Base-by-base conservation (phyloP, 1,140 invertebrate species). In the Wiebesia pumilae region DNA sequence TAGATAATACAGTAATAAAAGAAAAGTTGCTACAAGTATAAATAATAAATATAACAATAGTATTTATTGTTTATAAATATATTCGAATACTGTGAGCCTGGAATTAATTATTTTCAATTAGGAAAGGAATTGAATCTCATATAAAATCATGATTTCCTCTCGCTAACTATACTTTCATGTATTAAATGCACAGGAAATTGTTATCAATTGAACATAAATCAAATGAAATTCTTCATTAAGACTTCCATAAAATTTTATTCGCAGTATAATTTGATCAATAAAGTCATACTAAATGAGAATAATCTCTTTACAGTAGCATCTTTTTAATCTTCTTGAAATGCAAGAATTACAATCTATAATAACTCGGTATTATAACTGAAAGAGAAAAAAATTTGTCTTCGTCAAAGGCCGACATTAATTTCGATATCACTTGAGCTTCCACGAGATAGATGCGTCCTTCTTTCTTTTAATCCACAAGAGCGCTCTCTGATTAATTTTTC, bases 401-500 rank as follows among this genome's bases (percentile, higher is more conserved):
- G 30, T 77, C 73, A 47, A 54, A 58, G 30, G n/a, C 43, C 10
- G 35, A 51, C 0, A 51, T 51, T 47, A 51, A 7, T 78, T 51
- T 51, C 40, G 40, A 51, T 51, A 78, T 51, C 43, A 75, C 38
- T 51, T 51, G 16, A 54, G 19, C 19, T 47, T 79, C 3, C n/a
- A 21, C 47, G 30, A 51, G 6, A 51, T 30, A 78, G 38, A 75
- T 75, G 12, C 24, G 16, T 33, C 38, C 65, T 21, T n/a, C 54
- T 71, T 82, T 27, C n/a, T 43, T 51, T 12, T 35, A 69, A 71
- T 54, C 43, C 65, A 35, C 35, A 27, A 84, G 3, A 65, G 27
- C 24, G n/a, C 7, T 4, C 73, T n/a, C 43, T 80, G 83, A 85
- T 85, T 71, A 85, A 85, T 85, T 80, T 71, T 85, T 27, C 24